These are phyloP conservation scores for Drosophila pseudoobscura DNA, from an alignment of 1,140 invertebrate species.

Conservation along the genomic window DNA sequence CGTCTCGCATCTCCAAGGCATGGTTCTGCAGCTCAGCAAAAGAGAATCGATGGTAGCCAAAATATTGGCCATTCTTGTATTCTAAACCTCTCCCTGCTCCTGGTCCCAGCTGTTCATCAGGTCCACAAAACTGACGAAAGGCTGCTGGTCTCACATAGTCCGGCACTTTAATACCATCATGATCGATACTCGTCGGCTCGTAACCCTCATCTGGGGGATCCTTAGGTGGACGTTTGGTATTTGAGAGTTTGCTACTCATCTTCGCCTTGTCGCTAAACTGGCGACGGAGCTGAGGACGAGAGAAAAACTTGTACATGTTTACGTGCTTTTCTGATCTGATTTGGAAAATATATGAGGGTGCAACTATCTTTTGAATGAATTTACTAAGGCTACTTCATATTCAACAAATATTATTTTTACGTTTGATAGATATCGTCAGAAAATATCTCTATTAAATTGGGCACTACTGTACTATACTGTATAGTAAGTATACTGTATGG, in stretches of 20 bases:
- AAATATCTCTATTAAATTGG: too few species aligned
- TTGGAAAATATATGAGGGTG: background rate
- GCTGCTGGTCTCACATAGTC: conserved; percentile 42
- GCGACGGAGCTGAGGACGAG: background rate
- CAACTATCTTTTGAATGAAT: background rate
- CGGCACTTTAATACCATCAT: conserved; percentile 40
- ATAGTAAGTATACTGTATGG: too few species aligned
- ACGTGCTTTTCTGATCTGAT: background rate
- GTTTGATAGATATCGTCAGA: too few species aligned
- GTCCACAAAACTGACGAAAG: conserved; percentile 50
- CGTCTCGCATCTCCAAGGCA: conserved; percentile 32
- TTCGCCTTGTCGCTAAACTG: background rate
- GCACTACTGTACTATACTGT: too few species aligned
- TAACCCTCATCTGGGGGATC: conserved; percentile 68
- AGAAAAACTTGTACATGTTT: conserved; percentile 13
- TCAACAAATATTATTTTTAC: too few species aligned
- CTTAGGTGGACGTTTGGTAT: conserved; percentile 69
- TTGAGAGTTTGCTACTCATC: conserved; percentile 34
- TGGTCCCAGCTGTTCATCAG: conserved; percentile 63
- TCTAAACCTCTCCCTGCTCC: conserved; percentile 43
- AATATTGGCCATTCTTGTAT: conserved; percentile 71
- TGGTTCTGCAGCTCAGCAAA: conserved; percentile 46
- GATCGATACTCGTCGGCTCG: conserved; percentile 34
- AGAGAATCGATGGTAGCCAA: conserved; percentile 69
- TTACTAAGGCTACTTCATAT: background rate